These are phyloP conservation scores for Cryptus viduatorius DNA, from an alignment of 2,888 invertebrate species.

Conservation along the genomic window DNA sequence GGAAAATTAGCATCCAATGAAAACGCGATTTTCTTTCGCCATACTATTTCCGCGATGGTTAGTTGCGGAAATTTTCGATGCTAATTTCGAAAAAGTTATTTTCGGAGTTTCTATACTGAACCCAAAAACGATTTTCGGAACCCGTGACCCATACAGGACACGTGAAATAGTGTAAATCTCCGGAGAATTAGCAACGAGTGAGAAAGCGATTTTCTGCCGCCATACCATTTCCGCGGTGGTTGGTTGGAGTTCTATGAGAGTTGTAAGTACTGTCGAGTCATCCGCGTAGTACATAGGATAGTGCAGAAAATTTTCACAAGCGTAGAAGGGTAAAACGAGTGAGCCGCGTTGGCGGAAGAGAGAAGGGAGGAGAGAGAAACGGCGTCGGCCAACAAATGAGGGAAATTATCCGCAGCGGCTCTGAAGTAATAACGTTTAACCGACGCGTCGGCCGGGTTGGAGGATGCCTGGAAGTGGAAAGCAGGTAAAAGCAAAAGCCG, in stretches of 20 bases:
- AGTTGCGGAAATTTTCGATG: too few relatives aligned
- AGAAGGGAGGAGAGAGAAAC: slow-evolving; percentile 54
- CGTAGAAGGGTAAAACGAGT: slow-evolving; percentile 2
- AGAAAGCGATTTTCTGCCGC: slow-evolving; percentile 41
- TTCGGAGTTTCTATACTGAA: not conserved
- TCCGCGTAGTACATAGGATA: slow-evolving; percentile 12
- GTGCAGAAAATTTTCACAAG: slow-evolving; percentile 22
- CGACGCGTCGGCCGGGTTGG: slow-evolving; percentile 61
- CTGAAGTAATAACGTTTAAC: slow-evolving; percentile 82
- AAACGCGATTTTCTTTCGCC: too few relatives aligned
- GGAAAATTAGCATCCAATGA: too few relatives aligned
- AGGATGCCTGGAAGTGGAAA: slow-evolving; percentile 50
- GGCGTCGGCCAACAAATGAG: slow-evolving; percentile 77
- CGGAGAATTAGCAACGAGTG: slow-evolving; percentile 58
- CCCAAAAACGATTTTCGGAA: not conserved
- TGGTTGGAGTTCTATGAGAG: slow-evolving; percentile 53
- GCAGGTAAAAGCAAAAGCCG: slow-evolving; percentile 57
- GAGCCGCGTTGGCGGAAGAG: slow-evolving; percentile 7
- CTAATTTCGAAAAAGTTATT: not conserved
- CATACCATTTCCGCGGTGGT: slow-evolving; percentile 49
- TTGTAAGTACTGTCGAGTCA: slow-evolving; percentile 52
- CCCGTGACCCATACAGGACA: not conserved
- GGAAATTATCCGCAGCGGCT: slow-evolving; percentile 81
- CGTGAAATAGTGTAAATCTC: slow-evolving; percentile 24
- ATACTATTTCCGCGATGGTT: too few relatives aligned